phyloP scores from a whole-genome alignment of 2,113 vertebrate species.

The Tauraco erythrolophus region DNA sequence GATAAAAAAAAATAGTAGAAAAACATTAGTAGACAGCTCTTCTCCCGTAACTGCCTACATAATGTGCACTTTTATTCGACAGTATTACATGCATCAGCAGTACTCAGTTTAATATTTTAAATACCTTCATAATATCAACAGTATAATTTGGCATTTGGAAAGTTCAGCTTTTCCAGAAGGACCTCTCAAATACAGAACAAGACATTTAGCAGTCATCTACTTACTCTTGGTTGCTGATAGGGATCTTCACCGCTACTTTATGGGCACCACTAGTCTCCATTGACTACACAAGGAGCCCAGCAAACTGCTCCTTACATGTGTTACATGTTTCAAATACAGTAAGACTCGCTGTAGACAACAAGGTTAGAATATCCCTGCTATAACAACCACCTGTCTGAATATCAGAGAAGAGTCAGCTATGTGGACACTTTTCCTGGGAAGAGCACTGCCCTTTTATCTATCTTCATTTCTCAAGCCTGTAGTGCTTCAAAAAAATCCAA shows the following conservation, averaged over 20 bases:
- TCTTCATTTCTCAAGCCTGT: neutral
- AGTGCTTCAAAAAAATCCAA: neutral
- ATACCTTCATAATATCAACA: neutral
- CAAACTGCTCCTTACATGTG: neutral
- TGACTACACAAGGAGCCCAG: neutral
- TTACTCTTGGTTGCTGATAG: neutral
- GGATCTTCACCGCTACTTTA: neutral
- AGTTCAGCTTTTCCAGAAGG: neutral
- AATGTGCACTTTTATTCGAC: neutral
- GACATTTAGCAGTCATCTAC: neutral
- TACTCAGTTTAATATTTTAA: neutral
- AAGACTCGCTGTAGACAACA: neutral
- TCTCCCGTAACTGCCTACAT: neutral
- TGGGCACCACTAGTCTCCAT: neutral
- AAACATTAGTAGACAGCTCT: conserved; percentile 35
- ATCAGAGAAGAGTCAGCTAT: neutral
- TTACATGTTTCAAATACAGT: neutral
- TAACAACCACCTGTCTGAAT: neutral
- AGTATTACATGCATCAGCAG: neutral
- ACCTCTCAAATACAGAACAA: neutral
- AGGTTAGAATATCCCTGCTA: neutral
- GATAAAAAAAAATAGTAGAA: conserved; percentile 54
- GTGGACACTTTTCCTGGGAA: neutral
- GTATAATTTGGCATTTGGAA: neutral
- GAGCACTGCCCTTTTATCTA: neutral